Conservation (phyloP, 2,113 vertebrate genomes). For the Pavo muticus region DNA sequence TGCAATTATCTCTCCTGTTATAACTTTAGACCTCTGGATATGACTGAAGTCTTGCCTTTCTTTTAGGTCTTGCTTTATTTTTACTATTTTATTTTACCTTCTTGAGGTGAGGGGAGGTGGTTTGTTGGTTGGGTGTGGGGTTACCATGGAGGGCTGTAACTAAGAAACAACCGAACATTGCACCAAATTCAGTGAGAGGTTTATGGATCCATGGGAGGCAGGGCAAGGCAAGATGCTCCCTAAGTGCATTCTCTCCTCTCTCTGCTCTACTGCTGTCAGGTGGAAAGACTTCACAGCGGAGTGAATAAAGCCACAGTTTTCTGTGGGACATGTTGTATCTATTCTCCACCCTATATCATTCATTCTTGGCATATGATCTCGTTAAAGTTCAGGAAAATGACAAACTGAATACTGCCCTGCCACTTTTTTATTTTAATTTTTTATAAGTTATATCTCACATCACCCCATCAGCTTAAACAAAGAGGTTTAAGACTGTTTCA, state of each 20-base stretch:
- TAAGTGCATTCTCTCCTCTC: neutral
- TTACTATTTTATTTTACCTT: too few species aligned
- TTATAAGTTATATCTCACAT: neutral
- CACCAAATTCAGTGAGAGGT: neutral
- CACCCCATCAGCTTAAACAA: neutral
- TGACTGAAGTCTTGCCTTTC: too few species aligned
- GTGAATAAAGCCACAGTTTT: neutral
- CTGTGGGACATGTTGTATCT: neutral
- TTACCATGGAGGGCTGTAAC: neutral
- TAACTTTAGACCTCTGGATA: neutral
- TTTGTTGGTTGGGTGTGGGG: neutral
- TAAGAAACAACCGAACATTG: neutral
- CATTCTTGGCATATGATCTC: neutral
- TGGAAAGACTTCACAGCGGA: neutral
- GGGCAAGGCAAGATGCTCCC: neutral
- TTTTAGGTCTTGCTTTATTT: neutral
- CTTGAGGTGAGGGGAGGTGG: neutral
- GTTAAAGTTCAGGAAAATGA: neutral
- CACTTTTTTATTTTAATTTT: too few species aligned
- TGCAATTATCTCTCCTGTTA: slow-evolving; percentile 1
- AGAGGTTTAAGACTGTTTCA: neutral
- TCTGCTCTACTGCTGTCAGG: neutral
- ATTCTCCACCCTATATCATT: neutral
- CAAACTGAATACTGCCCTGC: neutral
- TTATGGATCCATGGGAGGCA: neutral